A percentile compares a stretch with the other conserved stretches of the same genome.
These are phyloP conservation scores for Hydractinia echinata DNA, from an alignment of 30 jellyfish, hydroid and myxozoan genomes.

Conservation along the genomic window DNA sequence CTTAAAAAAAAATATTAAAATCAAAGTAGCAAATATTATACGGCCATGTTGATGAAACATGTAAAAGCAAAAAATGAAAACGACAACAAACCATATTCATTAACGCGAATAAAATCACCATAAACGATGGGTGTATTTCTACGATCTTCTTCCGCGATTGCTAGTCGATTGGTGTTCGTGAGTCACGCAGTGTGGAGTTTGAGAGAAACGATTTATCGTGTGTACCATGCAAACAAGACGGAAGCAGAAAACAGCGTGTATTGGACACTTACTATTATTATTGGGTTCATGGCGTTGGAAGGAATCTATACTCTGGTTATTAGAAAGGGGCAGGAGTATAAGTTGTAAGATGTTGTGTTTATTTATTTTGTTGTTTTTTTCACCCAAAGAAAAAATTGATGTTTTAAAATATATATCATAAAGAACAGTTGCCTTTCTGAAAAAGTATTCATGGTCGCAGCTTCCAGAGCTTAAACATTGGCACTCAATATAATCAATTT, in stretches of 20 bases:
- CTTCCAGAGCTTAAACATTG: too few relatives aligned
- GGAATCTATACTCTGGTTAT: slow-evolving; percentile 16
- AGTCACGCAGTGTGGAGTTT: slow-evolving; percentile 19
- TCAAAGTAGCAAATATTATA: too few relatives aligned
- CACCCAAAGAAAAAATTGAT: too few relatives aligned
- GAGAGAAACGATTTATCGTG: slow-evolving; percentile 4
- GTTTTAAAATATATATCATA: too few relatives aligned
- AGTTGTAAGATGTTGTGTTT: slow-evolving; percentile 12
- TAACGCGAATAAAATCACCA: not conserved
- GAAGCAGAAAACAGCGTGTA: slow-evolving; percentile 8
- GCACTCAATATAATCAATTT: too few relatives aligned
- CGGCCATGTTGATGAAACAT: too few relatives aligned
- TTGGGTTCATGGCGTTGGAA: slow-evolving; percentile 14
- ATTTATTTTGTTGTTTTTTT: not conserved
- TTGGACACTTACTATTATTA: slow-evolving; percentile 4
- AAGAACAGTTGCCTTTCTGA: too few relatives aligned
- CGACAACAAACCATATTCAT: too few relatives aligned
- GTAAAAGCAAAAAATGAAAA: too few relatives aligned
- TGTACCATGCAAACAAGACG: not conserved
- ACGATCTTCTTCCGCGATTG: slow-evolving; percentile 4
- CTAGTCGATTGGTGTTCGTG: slow-evolving; percentile 15
- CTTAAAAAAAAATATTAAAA: too few relatives aligned
- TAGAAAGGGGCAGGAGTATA: slow-evolving; percentile 29
- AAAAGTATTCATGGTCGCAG: too few relatives aligned
- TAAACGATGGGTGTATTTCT: not conserved